Base-by-base conservation (phyloP, 2,888 invertebrate species). In the Globia sparganii region DNA sequence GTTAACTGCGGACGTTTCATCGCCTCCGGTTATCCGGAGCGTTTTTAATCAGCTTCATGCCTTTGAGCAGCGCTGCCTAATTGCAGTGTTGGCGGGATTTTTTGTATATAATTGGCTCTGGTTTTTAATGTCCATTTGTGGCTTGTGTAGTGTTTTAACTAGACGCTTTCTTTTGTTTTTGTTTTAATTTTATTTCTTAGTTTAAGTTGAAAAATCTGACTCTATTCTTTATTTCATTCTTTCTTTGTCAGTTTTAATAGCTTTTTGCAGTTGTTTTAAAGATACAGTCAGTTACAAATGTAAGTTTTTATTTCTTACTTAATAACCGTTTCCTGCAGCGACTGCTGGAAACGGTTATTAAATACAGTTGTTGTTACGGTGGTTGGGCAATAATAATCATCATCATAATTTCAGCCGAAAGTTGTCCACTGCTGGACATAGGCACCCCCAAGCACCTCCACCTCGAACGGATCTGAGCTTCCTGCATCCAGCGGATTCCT, bases 1-100 rank as follows among this genome's bases (percentile, higher is more conserved):
- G 70, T 69, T 62, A 66, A 66, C 31, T 43, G n/a, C 53, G 66
- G 69, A 75, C 65, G 69, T 75, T 77, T 76, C 74, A 75, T 77
- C 73, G 77, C 78, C 68, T 69, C 59, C 15, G 59, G 56, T 72
- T 82, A 64, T 64, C 61, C 58, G 62, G 28, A 66, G 70, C 61
- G 59, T 78, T 84, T 88, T 78, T 86, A 86, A 88, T 86, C 69
- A 79, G 77, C 72, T 83, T 78, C 69, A 46, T 66, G 69, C 59
- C 68, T 75, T 77, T 86, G 59, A 83, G 66, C 40, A 70, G 58
- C 49, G 21, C 25, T 53, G 34, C 72, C 70, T 86, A 77, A 73
- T 77, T 78, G 74, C 64, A 66, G 43, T 69, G 77, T 59, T 67
- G 64, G 46, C 72, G 43, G 40, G 40, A 18, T 71, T 77, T 71